A percentile compares a stretch with the other conserved stretches of the same genome.
Conservation (phyloP, 2,888 invertebrate species). For the Polydrusus tereticollis region DNA sequence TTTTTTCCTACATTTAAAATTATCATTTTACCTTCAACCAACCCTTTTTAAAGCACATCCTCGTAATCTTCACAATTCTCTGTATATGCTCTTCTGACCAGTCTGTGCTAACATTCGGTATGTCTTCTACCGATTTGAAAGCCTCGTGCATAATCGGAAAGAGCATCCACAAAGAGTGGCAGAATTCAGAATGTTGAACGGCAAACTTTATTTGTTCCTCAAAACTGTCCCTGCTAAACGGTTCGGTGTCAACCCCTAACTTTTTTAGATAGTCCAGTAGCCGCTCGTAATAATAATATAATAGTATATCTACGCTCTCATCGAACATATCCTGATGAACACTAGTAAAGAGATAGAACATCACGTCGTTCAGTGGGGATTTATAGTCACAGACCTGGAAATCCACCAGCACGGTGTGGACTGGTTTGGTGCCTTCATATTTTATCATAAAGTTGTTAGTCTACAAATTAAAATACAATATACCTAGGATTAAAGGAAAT, state of each 20-base stretch:
- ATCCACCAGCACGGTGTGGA: slow-evolving; percentile 67
- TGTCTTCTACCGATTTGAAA: slow-evolving; percentile 23
- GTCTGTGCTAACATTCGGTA: neutral
- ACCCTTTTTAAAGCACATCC: slow-evolving; percentile 20
- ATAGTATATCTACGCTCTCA: slow-evolving; percentile 22
- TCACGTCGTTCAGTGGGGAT: slow-evolving; percentile 60
- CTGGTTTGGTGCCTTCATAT: slow-evolving; percentile 59
- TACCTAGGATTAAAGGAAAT: too few species aligned
- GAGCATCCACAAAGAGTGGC: slow-evolving; percentile 39
- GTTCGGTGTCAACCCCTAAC: slow-evolving; percentile 15
- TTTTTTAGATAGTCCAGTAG: slow-evolving; percentile 24
- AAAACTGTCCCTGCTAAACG: slow-evolving; percentile 21
- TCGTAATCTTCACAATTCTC: slow-evolving; percentile 14
- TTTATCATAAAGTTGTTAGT: slow-evolving; percentile 72
- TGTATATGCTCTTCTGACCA: slow-evolving; percentile 20
- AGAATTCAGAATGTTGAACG: slow-evolving; percentile 30
- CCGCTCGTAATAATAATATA: slow-evolving; percentile 35
- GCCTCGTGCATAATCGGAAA: slow-evolving; percentile 32
- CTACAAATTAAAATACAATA: slow-evolving; percentile 53
- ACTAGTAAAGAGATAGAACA: slow-evolving; percentile 39
- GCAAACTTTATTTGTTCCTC: slow-evolving; percentile 32
- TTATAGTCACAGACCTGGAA: slow-evolving; percentile 71
- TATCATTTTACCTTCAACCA: slow-evolving; percentile 8
- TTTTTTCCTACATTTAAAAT: too few species aligned
- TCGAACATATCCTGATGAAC: slow-evolving; percentile 22